A percentile compares a stretch with the other conserved stretches of the same genome.
Evolutionary conservation across 1,140 invertebrate genomes (phyloP).

Genomic region (Zaprionus capensis): DNA sequence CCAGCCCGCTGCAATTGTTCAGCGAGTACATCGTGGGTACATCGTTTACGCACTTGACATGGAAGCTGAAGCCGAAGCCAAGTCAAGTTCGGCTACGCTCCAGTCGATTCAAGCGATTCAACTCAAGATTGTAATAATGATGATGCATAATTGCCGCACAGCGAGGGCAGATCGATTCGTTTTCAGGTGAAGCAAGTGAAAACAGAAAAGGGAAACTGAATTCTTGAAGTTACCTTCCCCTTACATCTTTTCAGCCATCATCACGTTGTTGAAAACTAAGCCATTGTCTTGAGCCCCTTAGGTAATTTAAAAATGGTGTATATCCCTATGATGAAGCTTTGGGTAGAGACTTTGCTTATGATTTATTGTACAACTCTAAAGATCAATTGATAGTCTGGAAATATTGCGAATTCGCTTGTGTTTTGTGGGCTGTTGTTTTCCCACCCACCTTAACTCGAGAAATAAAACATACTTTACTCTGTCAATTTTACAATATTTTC

Average conservation of each 20-base stretch:
- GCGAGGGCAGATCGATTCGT: slow-evolving; percentile 26
- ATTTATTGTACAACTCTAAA: no score
- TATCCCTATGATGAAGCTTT: no score
- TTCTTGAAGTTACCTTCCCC: not conserved
- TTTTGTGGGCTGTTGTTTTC: no score
- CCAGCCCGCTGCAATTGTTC: slow-evolving; percentile 54
- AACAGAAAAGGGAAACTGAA: not conserved
- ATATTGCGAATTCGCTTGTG: no score
- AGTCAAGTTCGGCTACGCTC: not conserved
- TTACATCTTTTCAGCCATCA: no score
- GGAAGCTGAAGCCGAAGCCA: slow-evolving; percentile 26
- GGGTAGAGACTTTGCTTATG: not conserved
- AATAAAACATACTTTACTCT: not conserved
- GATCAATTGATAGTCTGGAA: no score
- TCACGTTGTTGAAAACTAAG: no score
- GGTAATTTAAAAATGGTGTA: no score
- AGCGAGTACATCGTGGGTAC: slow-evolving; percentile 11
- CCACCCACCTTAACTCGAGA: not conserved
- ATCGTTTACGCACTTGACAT: slow-evolving; percentile 50
- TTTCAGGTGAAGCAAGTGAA: slow-evolving; percentile 4
- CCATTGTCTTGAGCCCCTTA: no score
- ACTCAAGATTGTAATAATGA: slow-evolving; percentile 46
- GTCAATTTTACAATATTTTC: not conserved
- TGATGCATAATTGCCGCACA: slow-evolving; percentile 42
- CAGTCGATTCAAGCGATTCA: slow-evolving; percentile 16